Percentiles rank a stretch among this genome's conserved stretches.
Conservation (phyloP, 2,797 vertebrate genomes). For the Telmatherina bonti region DNA sequence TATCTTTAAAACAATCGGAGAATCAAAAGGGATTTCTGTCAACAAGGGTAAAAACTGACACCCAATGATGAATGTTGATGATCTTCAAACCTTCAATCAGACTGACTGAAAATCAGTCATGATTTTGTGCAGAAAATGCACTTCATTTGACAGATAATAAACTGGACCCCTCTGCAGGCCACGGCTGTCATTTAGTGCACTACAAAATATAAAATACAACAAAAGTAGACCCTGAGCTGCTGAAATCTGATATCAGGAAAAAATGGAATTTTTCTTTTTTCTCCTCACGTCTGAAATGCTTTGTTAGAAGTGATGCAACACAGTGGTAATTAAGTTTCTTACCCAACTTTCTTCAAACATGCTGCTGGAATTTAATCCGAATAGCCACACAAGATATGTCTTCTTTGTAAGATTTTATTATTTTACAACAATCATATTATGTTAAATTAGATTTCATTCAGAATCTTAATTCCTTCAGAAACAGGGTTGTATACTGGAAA, state of each 20-base stretch:
- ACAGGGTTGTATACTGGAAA: background rate
- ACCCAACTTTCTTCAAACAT: background rate
- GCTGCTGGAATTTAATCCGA: background rate
- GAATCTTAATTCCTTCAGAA: background rate
- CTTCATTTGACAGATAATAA: background rate
- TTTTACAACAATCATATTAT: background rate
- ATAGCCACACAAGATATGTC: background rate
- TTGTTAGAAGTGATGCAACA: background rate
- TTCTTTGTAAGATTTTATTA: background rate
- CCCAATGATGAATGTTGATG: too few species aligned
- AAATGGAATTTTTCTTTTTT: background rate
- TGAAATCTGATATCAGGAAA: background rate
- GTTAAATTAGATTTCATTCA: background rate
- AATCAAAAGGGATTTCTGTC: too few species aligned
- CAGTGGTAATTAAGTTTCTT: background rate
- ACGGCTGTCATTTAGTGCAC: background rate
- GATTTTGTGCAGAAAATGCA: too few species aligned
- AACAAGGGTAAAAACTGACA: too few species aligned
- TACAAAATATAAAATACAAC: background rate
- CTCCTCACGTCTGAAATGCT: background rate
- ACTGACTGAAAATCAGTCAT: background rate
- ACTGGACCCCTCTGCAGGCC: background rate
- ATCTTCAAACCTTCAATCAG: too few species aligned
- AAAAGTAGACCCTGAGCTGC: background rate
- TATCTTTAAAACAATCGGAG: too few species aligned